Conservation (phyloP, 2,113 vertebrate species). For the Chloropsis hardwickii region DNA sequence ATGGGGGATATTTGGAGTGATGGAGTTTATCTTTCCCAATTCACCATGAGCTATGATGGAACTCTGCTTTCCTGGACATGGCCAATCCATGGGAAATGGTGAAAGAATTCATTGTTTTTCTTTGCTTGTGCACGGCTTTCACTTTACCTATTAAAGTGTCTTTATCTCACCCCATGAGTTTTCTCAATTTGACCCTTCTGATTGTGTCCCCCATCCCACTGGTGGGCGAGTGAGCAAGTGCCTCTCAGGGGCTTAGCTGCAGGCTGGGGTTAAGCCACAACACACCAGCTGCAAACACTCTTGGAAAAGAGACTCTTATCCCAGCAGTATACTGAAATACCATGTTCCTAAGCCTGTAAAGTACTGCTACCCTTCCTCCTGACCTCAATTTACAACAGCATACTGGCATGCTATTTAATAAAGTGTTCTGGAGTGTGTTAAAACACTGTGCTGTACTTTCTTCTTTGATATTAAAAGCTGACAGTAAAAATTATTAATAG, state of each 20-base stretch:
- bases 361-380: neutral
- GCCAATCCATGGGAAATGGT: neutral
- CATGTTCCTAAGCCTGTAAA: neutral
- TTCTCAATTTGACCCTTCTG: neutral
- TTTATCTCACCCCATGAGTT: neutral
- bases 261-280: neutral
- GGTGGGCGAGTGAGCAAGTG: rapidly evolving
- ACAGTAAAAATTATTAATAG: constrained; percentile 30
- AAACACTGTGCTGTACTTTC: constrained; percentile 12
- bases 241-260: neutral
- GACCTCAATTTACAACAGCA: neutral
- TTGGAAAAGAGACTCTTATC: neutral
- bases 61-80: neutral
- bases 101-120: neutral
- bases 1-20: neutral
- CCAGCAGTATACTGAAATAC: neutral
- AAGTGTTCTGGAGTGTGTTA: neutral
- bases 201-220: neutral
- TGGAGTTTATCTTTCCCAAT: neutral
- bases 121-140: neutral
- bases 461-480: constrained; percentile 32
- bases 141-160: neutral
- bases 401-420: neutral
- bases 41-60: neutral
- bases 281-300: neutral